Evolutionary conservation across 2,113 vertebrate species (phyloP).

Genomic region (Lycaon pictus): DNA sequence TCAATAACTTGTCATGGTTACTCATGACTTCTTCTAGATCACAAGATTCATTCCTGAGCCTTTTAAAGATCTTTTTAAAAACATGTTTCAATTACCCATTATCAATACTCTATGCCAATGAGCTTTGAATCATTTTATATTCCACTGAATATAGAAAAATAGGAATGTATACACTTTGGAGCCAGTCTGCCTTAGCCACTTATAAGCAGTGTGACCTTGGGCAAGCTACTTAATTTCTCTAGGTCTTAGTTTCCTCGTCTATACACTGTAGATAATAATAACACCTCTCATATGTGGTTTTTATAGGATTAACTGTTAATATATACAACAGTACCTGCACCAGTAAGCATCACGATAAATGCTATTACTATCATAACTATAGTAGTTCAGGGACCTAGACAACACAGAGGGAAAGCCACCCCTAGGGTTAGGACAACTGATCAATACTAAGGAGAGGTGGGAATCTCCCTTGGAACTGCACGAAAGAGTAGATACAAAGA

Average conservation of each 20-base stretch:
- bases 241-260: not conserved
- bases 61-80: not conserved
- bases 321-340: not conserved
- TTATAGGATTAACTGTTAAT: not conserved
- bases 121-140: not conserved
- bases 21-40: not conserved
- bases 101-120: not conserved
- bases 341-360: not conserved
- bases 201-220: not conserved
- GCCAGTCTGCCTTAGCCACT: not conserved
- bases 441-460: not conserved
- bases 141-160: not conserved
- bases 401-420: not conserved
- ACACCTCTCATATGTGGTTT: not conserved
- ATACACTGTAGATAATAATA: not conserved
- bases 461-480: not conserved
- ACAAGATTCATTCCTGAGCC: not conserved
- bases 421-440: not conserved
- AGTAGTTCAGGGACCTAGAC: not conserved
- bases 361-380: not conserved
- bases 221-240: not conserved
- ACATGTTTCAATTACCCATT: not conserved
- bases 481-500: slow-evolving; percentile 2
- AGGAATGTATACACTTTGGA: not conserved
- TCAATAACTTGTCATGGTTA: not conserved